A percentile compares a stretch with the other conserved stretches of the same genome.
phyloP scores from a whole-genome alignment of 2,888 invertebrate genomes.

The Dynastes tityus region DNA sequence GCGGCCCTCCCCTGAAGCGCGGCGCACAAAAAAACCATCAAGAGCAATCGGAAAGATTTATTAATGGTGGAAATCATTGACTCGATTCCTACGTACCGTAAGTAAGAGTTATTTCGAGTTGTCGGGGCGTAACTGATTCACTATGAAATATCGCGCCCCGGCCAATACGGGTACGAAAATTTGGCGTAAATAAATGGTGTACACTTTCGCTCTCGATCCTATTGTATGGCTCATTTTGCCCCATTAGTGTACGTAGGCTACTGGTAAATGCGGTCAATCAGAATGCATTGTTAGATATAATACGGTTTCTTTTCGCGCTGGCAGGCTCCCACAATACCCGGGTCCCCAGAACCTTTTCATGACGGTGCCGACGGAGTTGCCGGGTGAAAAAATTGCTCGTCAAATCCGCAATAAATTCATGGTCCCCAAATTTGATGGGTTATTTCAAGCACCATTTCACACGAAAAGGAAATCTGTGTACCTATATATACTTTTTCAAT shows the following conservation, averaged over 20 bases:
- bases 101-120: constrained; percentile 35
- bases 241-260: constrained; percentile 56
- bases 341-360: background rate
- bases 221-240: constrained; percentile 55
- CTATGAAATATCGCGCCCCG: constrained; percentile 34
- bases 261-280: constrained; percentile 56
- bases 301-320: constrained; percentile 47
- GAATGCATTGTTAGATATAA: constrained; percentile 54
- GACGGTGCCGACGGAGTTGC: background rate
- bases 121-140: constrained; percentile 9
- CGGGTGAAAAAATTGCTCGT: constrained; percentile 42
- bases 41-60: constrained; percentile 11
- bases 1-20: background rate
- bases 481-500: constrained; percentile 12
- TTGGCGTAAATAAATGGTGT: constrained; percentile 50
- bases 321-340: constrained; percentile 34
- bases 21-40: background rate
- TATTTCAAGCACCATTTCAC: constrained; percentile 49
- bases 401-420: constrained; percentile 48
- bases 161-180: constrained; percentile 23
- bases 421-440: constrained; percentile 49
- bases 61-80: constrained; percentile 28
- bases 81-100: background rate
- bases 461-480: constrained; percentile 43
- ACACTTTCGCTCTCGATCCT: constrained; percentile 50